Evolutionary conservation across 64 coral and sea anemone species (phyloP), one percentile per base, ranked within the genome.

Genomic region (Platygyra sinensis): DNA sequence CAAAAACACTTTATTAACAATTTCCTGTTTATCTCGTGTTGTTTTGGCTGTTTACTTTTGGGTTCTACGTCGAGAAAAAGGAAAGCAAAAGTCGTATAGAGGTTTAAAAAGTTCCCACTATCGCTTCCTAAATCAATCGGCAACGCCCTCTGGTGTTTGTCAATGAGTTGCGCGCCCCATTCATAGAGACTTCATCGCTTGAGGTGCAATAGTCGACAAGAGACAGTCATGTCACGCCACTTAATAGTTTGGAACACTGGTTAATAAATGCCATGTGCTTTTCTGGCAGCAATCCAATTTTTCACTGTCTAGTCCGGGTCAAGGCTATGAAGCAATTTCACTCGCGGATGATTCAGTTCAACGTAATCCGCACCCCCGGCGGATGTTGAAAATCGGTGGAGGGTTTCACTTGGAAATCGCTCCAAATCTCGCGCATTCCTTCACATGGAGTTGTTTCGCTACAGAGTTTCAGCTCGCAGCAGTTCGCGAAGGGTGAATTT

Each of bases 1-100:
- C 83, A 62, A 69, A 90, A 87, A 94, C 81, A 79, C 88, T 86
- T 92, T 90, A 96, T 96, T 93, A 89, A 92, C 80, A 52, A 89
- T 96, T 96, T 96, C 94, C 94, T 96, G 94, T 96, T 96, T 96
- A 95, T 92, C 86, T 95, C 67, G 83, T 51, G 30, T 80, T 92
- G 94, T 92, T 96, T 87, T 67, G 50, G 62, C 50, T 73, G 77
- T 90, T 87, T 92, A 87, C 79, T 75, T 83, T 85, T 87, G 72
- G 32, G 57, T 55, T 69, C 20, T 10, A 27, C 65, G 65, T 25
- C 10, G 17, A 1, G 27, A 32, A 20, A 17, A 83, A 65, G 74
- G 16, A 10, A 22, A 24, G 39, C 28, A 8, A 3, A 8, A 82
- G 61, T 16, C 0, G 62, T 55, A 15, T 3, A 67, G 80, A 10